Base-by-base conservation (phyloP, 2,888 invertebrate species). In the Lycophotia porphyrea region DNA sequence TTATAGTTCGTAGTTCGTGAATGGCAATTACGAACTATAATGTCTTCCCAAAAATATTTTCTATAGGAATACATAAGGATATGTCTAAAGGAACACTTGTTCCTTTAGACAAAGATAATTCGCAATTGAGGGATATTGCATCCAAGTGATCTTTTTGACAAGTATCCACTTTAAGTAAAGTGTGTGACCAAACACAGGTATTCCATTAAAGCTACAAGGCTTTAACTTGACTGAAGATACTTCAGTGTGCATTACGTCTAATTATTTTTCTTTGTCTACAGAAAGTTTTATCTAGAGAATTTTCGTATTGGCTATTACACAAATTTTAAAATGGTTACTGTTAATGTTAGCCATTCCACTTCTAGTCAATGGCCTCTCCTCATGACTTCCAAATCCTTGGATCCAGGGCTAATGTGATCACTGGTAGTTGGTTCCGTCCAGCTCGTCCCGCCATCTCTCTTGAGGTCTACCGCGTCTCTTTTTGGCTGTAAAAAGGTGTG, bases 121-220 rank as follows among this genome's bases (percentile, higher is more conserved):
- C n/a, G 44, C n/a, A 7, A 31, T 24, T 5, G 2, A 67, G 15
- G 34, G 13, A 52, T 34, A 44, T 27, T 21, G 5, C 60, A 71
- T n/a, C 18, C 61, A 15, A 21, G 5, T 3, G 18, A 47, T 24
- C 21, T 39, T 69, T 58, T 63, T 36, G 24, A 36, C n/a, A 77
- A 52, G 58, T 34, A 31, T 67, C 44, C n/a, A 52, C 36, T 4
- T 49, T n/a, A 7, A 55, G 39, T 18, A 15, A 47, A 36, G 44
- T 24, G 31, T n/a, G 15, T 42, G 52, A 61, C 60, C 44, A 34
- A 9, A 69, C 64, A 77, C 21, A 34, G 31, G 3, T 65, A 47
- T 65, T 31, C 60, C 72, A 78, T 81, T 78, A 69, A 44, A 78
- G 34, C 27, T 68, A 81, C 65, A 60, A 39, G 27, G 52, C 42